Conservation (phyloP, 2,888 invertebrate species). For the Hirtodrosophila alboralis region DNA sequence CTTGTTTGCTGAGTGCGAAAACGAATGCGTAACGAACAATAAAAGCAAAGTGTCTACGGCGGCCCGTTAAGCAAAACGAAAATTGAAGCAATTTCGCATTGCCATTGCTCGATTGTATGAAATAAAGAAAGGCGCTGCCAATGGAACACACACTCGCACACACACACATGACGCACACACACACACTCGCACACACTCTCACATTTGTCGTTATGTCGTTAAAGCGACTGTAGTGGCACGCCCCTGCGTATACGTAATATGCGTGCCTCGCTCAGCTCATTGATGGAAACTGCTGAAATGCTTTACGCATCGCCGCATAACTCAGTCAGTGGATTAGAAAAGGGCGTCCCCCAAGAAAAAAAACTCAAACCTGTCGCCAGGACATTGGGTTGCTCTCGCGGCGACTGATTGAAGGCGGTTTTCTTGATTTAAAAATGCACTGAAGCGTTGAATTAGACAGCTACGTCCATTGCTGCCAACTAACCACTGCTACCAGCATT, state of each 20-base stretch:
- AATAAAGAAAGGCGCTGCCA: conserved; percentile 60
- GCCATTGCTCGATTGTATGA: conserved; percentile 43
- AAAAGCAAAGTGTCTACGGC: conserved; percentile 80
- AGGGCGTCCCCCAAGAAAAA: conserved; percentile 58
- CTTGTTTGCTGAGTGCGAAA: conserved; percentile 24
- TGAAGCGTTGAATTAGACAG: conserved; percentile 77
- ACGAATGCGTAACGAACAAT: conserved; percentile 66
- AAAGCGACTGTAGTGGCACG: conserved; percentile 76
- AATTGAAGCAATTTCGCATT: conserved; percentile 77
- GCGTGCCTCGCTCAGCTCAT: conserved; percentile 51
- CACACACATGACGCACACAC: conserved; percentile 30
- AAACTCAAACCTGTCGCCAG: conserved; percentile 16
- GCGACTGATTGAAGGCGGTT: conserved; percentile 76
- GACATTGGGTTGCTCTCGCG: conserved; percentile 56
- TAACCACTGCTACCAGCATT: conserved; percentile 17
- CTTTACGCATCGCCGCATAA: conserved; percentile 79
- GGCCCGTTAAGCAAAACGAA: conserved; percentile 77
- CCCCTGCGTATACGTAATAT: conserved; percentile 74
- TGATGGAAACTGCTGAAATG: conserved; percentile 80
- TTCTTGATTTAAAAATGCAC: conserved; percentile 75
- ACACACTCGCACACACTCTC: conserved; percentile 15
- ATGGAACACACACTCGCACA: conserved; percentile 52
- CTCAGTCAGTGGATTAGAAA: conserved; percentile 79
- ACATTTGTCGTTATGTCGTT: conserved; percentile 67
- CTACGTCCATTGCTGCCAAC: conserved; percentile 36